Evolutionary conservation across 2,113 vertebrate species (phyloP).

Genomic region (Isichthys henryi): DNA sequence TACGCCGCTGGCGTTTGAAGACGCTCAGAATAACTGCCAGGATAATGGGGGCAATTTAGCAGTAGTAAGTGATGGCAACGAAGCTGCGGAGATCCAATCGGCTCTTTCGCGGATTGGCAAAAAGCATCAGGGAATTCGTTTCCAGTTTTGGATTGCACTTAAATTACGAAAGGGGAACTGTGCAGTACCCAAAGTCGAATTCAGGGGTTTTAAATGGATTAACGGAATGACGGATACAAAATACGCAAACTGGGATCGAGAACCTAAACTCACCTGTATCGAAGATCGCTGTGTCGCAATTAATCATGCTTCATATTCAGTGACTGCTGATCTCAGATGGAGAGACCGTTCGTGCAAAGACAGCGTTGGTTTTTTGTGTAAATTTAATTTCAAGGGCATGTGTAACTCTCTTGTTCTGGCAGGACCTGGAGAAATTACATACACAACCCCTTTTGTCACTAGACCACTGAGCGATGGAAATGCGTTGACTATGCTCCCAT

Average conservation of each 20-base stretch:
- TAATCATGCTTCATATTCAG: background rate
- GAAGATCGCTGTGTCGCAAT: constrained; percentile 52
- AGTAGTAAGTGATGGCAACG: constrained; percentile 42
- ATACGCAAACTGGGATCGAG: constrained; percentile 56
- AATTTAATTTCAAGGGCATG: constrained; percentile 58
- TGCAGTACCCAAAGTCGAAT: background rate
- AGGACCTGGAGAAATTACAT: constrained; percentile 41
- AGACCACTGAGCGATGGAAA: constrained; percentile 19
- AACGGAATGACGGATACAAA: constrained; percentile 35
- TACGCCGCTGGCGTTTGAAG: constrained; percentile 32
- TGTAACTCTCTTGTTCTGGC: constrained; percentile 47
- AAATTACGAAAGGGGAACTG: constrained; percentile 42
- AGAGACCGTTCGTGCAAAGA: constrained; percentile 37
- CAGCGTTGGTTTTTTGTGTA: constrained; percentile 43
- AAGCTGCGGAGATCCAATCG: constrained; percentile 41
- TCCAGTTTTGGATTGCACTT: constrained; percentile 56
- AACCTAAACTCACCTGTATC: constrained; percentile 52
- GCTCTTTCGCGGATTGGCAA: constrained; percentile 36
- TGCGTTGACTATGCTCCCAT: constrained; percentile 40
- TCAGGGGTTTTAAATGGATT: constrained; percentile 58
- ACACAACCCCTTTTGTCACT: constrained; percentile 46
- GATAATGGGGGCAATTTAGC: constrained; percentile 57
- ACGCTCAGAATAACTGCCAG: constrained; percentile 36
- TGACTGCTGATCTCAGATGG: constrained; percentile 43
- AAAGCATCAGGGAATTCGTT: background rate